Evolutionary conservation across 2,888 invertebrate species (phyloP).

Genomic region (Catocala fraxini): DNA sequence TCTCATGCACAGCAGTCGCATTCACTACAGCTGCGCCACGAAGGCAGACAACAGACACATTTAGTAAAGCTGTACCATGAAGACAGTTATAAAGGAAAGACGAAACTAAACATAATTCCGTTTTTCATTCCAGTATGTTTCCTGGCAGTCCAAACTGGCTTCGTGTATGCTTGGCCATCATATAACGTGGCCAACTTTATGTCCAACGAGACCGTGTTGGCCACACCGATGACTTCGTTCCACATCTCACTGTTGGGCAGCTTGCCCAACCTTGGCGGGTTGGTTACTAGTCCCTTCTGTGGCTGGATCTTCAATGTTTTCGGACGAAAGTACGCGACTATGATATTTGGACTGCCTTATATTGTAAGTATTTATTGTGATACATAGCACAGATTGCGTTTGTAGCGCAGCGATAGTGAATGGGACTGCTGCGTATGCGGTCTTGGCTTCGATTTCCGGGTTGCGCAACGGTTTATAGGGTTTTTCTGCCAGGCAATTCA

Average conservation of each 20-base stretch:
- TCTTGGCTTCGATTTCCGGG: too few species aligned
- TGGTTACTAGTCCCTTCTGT: constrained; percentile 73
- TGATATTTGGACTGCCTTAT: constrained; percentile 75
- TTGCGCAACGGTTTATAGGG: too few species aligned
- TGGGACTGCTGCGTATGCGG: too few species aligned
- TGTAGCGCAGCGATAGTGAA: too few species aligned
- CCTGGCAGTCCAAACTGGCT: constrained; percentile 71
- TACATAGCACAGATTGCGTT: too few species aligned
- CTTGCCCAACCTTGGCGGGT: constrained; percentile 72
- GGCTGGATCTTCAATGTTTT: constrained; percentile 69
- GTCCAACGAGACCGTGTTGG: constrained; percentile 73
- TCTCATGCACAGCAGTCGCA: too few species aligned
- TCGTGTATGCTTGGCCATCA: constrained; percentile 78
- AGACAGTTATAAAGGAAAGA: too few species aligned
- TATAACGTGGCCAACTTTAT: constrained; percentile 71
- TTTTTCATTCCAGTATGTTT: constrained; percentile 66
- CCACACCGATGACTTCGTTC: constrained; percentile 65
- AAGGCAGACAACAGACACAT: too few species aligned
- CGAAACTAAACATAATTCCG: not conserved
- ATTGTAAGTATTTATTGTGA: constrained; percentile 61
- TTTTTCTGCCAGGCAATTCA: too few species aligned
- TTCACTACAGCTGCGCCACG: too few species aligned
- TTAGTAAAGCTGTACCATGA: too few species aligned
- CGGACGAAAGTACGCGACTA: constrained; percentile 76
- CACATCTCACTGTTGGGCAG: constrained; percentile 77